Evolutionary conservation across 2,797 vertebrate genomes (phyloP), one percentile per base, ranked within the genome.

Genomic region (Enteromius trimaculatus): DNA sequence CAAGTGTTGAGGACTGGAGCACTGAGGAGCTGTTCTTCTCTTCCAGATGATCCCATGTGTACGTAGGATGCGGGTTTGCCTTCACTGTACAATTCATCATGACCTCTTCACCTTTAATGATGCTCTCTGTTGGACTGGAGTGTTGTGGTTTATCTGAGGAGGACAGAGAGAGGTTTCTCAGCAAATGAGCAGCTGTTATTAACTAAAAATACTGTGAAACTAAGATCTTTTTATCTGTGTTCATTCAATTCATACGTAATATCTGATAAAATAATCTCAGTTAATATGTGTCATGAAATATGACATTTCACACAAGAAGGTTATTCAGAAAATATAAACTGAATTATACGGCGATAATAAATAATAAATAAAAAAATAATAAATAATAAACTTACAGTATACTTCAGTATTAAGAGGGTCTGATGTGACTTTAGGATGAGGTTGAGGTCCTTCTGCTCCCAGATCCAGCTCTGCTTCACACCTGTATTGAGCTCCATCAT

Each of bases 351-450:
- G 11, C 5, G 9, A 3, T 2, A 8, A 26, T 11, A n/a, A 10
- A n/a, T n/a, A n/a, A n/a, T n/a, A n/a, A n/a, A n/a, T n/a, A n/a
- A n/a, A n/a, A n/a, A n/a, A n/a, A n/a, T n/a, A n/a, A n/a, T n/a
- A 2, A 75, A 16, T 75, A 1, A 4, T 17, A 69, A 70, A 91
- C 94, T 88, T 85, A 95, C 93, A 90, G 34, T 82, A 29, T 1
- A 94, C 90, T 31, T 3, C 80, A 64, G 92, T 0, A 3, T 21
- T 7, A 1, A 60, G 31, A 34, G 31, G 31, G 31, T 34, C 31
- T 34, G 31, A 34, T 34, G 31, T 34, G 31, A 34, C 31, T 34
- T 34, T 34, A 34, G 31, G 31, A 4, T 3, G 31, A 34, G 31
- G 31, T 34, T 34, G 31, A 34, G 31, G 31, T 34, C 31, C 31